Percentiles rank a stretch among this genome's conserved stretches.
These are phyloP conservation scores for Psittacula echo DNA, from an alignment of 2,797 vertebrate species.

Conservation along the genomic window DNA sequence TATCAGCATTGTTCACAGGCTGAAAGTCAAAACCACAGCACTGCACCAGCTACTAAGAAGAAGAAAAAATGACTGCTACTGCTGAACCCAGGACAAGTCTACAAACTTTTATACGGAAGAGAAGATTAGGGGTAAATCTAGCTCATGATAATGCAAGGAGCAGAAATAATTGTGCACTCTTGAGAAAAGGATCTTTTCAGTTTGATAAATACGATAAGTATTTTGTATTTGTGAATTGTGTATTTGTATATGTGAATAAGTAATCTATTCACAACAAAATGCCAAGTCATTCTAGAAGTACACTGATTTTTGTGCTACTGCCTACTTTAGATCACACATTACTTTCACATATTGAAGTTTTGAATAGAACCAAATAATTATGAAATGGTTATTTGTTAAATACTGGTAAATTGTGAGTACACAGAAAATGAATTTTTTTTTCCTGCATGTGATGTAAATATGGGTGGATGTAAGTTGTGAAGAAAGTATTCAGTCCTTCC, in stretches of 20 bases:
- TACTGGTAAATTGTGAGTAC: background rate
- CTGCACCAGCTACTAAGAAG: too few species aligned
- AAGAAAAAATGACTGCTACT: too few species aligned
- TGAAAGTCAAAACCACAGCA: too few species aligned
- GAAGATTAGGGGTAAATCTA: conserved; percentile 29
- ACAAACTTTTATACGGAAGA: conserved; percentile 4
- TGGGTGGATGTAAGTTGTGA: background rate
- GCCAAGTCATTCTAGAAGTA: conserved; percentile 14
- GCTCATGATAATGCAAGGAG: conserved; percentile 33
- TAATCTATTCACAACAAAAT: background rate
- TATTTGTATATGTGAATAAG: background rate
- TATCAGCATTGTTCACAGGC: too few species aligned
- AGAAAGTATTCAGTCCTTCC: background rate
- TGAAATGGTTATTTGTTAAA: background rate
- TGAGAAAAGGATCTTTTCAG: conserved; percentile 17
- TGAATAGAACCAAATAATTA: background rate
- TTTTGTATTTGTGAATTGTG: background rate
- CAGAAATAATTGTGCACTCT: conserved; percentile 33
- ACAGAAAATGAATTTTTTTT: background rate
- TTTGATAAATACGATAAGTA: background rate
- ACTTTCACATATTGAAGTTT: background rate
- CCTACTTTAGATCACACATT: background rate
- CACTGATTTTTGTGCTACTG: background rate
- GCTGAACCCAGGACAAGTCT: background rate
- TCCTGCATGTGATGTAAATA: background rate